Evolutionary conservation across 2,888 invertebrate genomes (phyloP).

Genomic region (Agrenia bidenticulata): DNA sequence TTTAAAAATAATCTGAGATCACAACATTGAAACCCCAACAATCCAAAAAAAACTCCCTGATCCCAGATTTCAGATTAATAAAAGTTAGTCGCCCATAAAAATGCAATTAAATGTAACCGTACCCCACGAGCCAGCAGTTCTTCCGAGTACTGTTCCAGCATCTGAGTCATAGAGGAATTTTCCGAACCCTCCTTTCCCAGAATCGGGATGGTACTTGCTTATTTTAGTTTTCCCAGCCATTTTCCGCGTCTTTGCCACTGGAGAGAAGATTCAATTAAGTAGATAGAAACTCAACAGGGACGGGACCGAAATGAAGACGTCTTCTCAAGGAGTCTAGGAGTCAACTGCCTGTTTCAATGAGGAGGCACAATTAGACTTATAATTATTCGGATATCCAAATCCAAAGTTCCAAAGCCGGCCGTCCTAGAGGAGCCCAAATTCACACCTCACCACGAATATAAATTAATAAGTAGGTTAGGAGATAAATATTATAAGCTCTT

Average conservation of each 20-base stretch:
- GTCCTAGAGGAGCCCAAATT: not conserved
- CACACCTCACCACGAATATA: slow-evolving; percentile 2
- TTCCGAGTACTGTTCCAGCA: slow-evolving; percentile 35
- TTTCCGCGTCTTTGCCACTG: not conserved
- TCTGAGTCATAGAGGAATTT: slow-evolving; percentile 39
- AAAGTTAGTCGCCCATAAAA: no score
- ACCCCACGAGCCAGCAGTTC: slow-evolving; percentile 42
- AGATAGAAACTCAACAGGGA: not conserved
- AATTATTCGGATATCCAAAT: not conserved
- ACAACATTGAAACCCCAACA: no score
- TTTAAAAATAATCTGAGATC: no score
- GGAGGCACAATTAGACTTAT: not conserved
- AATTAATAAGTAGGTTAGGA: slow-evolving; percentile 1
- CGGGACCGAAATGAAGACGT: not conserved
- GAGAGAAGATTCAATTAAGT: not conserved
- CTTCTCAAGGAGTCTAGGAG: slow-evolving; percentile 4
- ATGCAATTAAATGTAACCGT: no score
- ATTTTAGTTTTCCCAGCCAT: slow-evolving; percentile 36
- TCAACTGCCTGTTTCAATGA: not conserved
- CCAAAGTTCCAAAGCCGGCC: not conserved
- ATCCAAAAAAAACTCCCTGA: no score
- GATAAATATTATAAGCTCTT: not conserved
- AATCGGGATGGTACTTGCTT: slow-evolving; percentile 38
- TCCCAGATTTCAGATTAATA: no score
- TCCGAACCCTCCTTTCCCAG: slow-evolving; percentile 31